Evolutionary conservation across 1,140 invertebrate species (phyloP).

Genomic region (Batillaria attramentaria): DNA sequence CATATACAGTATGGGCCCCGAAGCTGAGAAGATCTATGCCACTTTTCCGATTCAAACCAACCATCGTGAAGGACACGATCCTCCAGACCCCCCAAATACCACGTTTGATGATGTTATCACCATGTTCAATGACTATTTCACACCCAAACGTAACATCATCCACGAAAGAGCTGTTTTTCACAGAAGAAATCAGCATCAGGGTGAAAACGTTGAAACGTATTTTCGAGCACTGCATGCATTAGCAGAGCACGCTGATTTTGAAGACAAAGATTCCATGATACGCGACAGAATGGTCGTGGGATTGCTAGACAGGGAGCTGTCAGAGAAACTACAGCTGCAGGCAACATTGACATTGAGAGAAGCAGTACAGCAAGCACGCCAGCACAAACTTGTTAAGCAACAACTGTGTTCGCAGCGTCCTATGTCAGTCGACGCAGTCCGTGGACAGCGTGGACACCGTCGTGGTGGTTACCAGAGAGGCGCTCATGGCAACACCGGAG

Average conservation of each 20-base stretch:
- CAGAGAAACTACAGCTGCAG: not conserved
- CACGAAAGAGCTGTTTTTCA: not conserved
- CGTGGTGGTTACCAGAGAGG: not conserved
- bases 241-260: slow-evolving; percentile 9
- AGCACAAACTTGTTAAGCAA: not conserved
- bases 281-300: slow-evolving; percentile 28
- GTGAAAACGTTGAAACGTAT: slow-evolving; percentile 21
- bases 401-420: not conserved
- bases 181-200: not conserved
- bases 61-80: too few relatives aligned
- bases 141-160: not conserved
- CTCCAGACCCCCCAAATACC: too few relatives aligned
- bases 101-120: too few relatives aligned
- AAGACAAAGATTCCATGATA: slow-evolving; percentile 22
- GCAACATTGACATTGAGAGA: not conserved
- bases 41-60: too few relatives aligned
- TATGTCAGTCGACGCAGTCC: not conserved
- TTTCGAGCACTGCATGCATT: slow-evolving; percentile 12
- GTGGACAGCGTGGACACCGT: too few relatives aligned
- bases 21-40: not conserved
- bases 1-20: not conserved
- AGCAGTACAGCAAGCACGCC: not conserved
- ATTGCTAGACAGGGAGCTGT: not conserved
- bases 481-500: not conserved
- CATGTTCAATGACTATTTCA: not conserved